Percentiles rank a stretch among this genome's conserved stretches.
Conservation (phyloP, 2,888 invertebrate genomes). For the Hymenopus coronatus region DNA sequence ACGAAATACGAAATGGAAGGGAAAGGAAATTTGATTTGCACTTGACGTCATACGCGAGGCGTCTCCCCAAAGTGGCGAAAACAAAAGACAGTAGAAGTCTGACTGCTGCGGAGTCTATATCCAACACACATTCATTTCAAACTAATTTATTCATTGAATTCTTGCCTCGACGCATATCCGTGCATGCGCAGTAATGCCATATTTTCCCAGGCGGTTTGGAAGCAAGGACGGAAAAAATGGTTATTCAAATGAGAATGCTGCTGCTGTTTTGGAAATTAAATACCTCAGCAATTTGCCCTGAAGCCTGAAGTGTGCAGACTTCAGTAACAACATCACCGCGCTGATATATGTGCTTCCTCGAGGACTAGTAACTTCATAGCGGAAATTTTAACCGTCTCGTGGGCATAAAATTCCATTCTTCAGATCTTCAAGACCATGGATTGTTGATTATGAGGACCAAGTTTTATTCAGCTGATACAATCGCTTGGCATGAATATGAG, state of each 20-base stretch:
- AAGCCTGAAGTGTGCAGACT: too few relatives aligned
- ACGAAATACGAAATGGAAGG: not conserved
- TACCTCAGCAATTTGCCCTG: not conserved
- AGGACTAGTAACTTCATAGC: too few relatives aligned
- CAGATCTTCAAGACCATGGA: too few relatives aligned
- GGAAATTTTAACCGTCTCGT: too few relatives aligned
- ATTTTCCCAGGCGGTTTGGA: not conserved
- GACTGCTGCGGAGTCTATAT: not conserved
- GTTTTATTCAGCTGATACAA: too few relatives aligned
- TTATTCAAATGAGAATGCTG: slow-evolving; percentile 11
- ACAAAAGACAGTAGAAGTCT: not conserved
- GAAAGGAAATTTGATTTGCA: not conserved
- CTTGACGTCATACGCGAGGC: not conserved
- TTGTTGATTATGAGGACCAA: too few relatives aligned
- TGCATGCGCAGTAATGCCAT: not conserved
- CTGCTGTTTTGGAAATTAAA: slow-evolving; percentile 16
- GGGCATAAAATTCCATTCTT: too few relatives aligned
- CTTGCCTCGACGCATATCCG: not conserved
- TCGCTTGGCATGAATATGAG: too few relatives aligned
- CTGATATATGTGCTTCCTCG: not conserved
- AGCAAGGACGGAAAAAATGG: not conserved
- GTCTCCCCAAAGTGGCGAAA: not conserved
- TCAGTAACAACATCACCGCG: not conserved
- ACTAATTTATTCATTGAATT: slow-evolving; percentile 26
- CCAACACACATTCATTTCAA: slow-evolving; percentile 13